Base-by-base conservation (phyloP, 2,888 invertebrate genomes). In the Diabrotica balteata region DNA sequence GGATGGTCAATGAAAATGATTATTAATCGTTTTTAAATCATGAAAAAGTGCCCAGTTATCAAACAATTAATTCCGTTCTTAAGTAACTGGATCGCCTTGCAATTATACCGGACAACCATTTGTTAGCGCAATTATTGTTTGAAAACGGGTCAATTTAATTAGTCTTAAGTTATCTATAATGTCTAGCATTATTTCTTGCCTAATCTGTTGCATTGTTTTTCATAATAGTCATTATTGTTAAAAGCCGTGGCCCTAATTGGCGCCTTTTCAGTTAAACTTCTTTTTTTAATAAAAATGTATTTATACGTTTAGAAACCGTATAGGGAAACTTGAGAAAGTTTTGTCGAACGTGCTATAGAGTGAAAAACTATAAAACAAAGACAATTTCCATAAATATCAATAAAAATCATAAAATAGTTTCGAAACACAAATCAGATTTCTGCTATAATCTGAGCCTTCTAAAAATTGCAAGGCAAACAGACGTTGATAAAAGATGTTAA, bases 71-170 rank as follows among this genome's bases (percentile, higher is more conserved):
- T 42, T 7, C n/a, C 5, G 32, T 32, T 32, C 32, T 32, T 32
- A 32, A 49, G 42, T 47, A 59, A 59, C 42, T 59, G 47, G 59
- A 59, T 47, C 59, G 59, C 51, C 51, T 60, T 17, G 59, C 51
- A 60, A 60, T 60, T 55, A 42, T 44, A 55, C 11, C 43, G 55
- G 43, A 55, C 22, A 55, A 44, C 55, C 44, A 42, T 47, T 47
- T 47, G 47, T 8, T 47, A 10, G 55, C 55, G 22, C 55, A 55
- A 55, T 55, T 55, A 55, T 55, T 7, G n/a, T 8, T 7, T 11
- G n/a, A 17, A 60, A 44, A 60, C 51, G 44, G 59, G 59, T 60
- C 51, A 44, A 51, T 51, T 60, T 42, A 60, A 60, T 60, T 60
- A 60, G 43, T 11, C 51, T 22, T 42, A 17, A 46, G 45, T 10